Evolutionary conservation across 2,113 vertebrate genomes (phyloP).

Genomic region (Odontesthes bonariensis): DNA sequence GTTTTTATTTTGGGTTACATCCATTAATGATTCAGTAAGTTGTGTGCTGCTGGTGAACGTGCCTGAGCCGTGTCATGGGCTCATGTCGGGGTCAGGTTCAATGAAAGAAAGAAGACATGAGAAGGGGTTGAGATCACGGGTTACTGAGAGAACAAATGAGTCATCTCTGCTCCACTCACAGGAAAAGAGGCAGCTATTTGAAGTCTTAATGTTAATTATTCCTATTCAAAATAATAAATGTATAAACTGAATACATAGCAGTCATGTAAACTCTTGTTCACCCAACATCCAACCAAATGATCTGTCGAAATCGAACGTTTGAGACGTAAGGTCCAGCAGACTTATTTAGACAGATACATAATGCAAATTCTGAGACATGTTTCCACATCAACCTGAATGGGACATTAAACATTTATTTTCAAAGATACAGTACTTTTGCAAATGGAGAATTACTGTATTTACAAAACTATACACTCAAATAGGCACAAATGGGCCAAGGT

Average conservation of each 20-base stretch:
- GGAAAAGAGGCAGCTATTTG: neutral
- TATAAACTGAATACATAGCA: neutral
- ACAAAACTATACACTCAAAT: too few relatives aligned
- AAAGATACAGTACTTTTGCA: neutral
- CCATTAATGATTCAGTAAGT: slow-evolving; percentile 53
- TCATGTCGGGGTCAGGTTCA: slow-evolving; percentile 47
- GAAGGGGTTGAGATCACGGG: neutral
- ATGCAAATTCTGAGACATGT: neutral
- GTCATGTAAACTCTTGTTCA: neutral
- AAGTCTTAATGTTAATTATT: neutral
- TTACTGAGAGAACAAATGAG: slow-evolving; percentile 16
- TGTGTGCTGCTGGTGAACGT: slow-evolving; percentile 15
- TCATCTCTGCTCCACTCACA: slow-evolving; percentile 6
- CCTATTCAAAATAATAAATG: neutral
- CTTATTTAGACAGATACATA: neutral
- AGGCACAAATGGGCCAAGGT: too few relatives aligned
- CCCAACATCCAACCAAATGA: neutral
- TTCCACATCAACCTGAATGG: neutral
- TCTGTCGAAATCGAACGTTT: neutral
- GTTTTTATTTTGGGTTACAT: slow-evolving; percentile 72
- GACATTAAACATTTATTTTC: neutral
- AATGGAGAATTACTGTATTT: neutral
- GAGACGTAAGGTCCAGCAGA: neutral
- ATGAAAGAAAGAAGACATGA: slow-evolving; percentile 19
- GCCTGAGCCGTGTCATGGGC: slow-evolving; percentile 23